phyloP scores from a whole-genome alignment of 2,113 vertebrate genomes.

The Actinemys pallida region DNA sequence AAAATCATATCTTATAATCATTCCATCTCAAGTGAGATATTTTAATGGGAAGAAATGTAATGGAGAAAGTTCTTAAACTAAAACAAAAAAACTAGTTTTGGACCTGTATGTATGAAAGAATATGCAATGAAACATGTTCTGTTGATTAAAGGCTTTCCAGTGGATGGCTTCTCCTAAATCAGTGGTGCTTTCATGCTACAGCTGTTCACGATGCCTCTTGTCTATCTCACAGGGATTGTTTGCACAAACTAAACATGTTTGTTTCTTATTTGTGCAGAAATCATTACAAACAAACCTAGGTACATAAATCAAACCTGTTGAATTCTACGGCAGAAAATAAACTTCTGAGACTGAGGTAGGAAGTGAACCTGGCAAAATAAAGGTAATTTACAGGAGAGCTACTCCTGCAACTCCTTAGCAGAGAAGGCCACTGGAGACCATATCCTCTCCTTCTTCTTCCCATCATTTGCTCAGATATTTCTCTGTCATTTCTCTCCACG shows the following conservation, averaged over 20 bases:
- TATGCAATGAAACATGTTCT: neutral
- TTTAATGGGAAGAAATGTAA: neutral
- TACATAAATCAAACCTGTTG: neutral
- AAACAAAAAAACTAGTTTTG: neutral
- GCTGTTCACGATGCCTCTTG: neutral
- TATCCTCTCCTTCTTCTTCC: neutral
- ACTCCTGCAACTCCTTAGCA: neutral
- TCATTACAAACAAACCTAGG: neutral
- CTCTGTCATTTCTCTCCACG: neutral
- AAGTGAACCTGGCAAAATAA: rapidly evolving
- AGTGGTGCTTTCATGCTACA: rapidly evolving
- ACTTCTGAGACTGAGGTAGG: neutral
- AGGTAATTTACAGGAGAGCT: rapidly evolving
- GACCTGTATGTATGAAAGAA: rapidly evolving
- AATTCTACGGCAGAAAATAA: neutral
- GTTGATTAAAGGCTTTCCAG: neutral
- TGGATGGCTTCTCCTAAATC: neutral
- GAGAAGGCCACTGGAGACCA: rapidly evolving
- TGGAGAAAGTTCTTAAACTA: neutral
- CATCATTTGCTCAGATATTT: neutral
- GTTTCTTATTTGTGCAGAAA: neutral
- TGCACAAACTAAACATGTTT: neutral
- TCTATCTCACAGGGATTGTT: neutral
- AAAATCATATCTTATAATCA: neutral
- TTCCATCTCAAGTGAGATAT: neutral